These are phyloP conservation scores for Carposina sasakii DNA, from an alignment of 1,140 invertebrate genomes.

Conservation along the genomic window DNA sequence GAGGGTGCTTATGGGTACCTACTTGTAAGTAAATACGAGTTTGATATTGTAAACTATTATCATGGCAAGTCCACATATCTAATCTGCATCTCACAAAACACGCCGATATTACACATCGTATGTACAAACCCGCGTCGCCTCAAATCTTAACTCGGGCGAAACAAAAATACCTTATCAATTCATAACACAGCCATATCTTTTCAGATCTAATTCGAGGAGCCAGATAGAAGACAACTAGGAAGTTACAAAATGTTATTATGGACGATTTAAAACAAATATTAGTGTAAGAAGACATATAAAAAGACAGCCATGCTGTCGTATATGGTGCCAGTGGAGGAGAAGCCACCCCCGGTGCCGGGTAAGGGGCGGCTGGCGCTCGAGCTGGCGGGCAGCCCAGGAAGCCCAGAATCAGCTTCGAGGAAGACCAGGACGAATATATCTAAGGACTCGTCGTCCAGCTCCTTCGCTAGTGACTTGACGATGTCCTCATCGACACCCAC, in stretches of 20 bases:
- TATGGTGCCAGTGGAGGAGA: constrained; percentile 78
- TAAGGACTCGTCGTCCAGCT: constrained; percentile 74
- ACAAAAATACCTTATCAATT: no score
- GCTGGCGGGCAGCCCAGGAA: constrained; percentile 45
- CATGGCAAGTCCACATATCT: no score
- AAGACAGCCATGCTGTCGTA: constrained; percentile 75
- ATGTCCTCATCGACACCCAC: constrained; percentile 74
- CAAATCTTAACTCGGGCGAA: no score
- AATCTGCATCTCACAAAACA: no score
- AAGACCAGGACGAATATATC: constrained; percentile 57
- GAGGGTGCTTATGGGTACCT: no score
- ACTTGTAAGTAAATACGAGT: no score
- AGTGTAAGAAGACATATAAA: constrained; percentile 16
- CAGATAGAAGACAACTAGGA: background rate
- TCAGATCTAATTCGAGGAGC: no score
- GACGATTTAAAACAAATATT: no score
- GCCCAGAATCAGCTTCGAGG: constrained; percentile 44
- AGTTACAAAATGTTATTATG: background rate
- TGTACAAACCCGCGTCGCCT: no score
- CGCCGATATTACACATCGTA: no score
- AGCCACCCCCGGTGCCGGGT: constrained; percentile 73
- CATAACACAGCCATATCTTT: no score
- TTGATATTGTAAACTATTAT: no score
- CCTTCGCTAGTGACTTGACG: constrained; percentile 73
- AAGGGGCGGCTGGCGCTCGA: constrained; percentile 67